Evolutionary conservation across 2,797 vertebrate genomes (phyloP).

Genomic region (Nasua narica): DNA sequence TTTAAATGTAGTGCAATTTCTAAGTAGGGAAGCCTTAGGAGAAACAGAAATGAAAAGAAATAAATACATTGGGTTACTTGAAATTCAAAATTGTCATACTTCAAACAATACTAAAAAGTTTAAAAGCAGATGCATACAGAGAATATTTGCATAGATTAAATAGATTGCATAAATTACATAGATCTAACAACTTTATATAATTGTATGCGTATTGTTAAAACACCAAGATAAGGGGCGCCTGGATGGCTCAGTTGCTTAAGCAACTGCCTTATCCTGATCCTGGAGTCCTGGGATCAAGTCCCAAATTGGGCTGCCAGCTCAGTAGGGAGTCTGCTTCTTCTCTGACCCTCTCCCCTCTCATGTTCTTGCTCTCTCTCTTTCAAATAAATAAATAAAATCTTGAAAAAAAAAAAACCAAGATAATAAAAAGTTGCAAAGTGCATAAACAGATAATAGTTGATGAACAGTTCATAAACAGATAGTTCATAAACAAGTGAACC

Average conservation of each 20-base stretch:
- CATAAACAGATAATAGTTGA: background rate
- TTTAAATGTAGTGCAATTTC: background rate
- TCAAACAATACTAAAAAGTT: background rate
- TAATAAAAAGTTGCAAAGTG: background rate
- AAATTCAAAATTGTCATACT: background rate
- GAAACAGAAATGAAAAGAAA: conserved; percentile 28
- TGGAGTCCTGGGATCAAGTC: no score
- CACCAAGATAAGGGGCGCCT: background rate
- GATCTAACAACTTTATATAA: background rate
- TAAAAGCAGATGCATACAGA: background rate
- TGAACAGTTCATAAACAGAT: background rate
- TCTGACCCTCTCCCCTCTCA: no score
- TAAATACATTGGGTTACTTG: background rate
- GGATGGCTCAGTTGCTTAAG: no score
- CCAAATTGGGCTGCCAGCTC: no score
- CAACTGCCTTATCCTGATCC: no score
- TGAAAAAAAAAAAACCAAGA: no score
- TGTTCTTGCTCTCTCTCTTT: no score
- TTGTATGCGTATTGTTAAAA: background rate
- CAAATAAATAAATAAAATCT: no score
- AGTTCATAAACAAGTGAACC: background rate
- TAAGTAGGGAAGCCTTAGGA: background rate
- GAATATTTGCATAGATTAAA: background rate
- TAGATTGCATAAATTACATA: background rate
- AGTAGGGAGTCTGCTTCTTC: no score